Evolutionary conservation across 2,113 vertebrate genomes (phyloP).

Genomic region (Pangasianodon hypophthalmus): DNA sequence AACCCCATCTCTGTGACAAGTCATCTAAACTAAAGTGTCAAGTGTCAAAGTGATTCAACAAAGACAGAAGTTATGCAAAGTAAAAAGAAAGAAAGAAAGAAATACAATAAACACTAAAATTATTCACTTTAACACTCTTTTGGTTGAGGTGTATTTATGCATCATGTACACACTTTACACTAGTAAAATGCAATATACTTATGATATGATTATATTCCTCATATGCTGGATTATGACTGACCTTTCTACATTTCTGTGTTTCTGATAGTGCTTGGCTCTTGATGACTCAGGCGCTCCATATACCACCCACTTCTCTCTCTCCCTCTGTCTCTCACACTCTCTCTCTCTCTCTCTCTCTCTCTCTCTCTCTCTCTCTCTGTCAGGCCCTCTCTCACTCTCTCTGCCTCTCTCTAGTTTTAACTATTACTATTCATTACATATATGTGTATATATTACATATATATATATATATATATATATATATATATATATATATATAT

Average conservation of each 20-base stretch:
- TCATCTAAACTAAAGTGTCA: not conserved
- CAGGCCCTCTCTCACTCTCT: not conserved
- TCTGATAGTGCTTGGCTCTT: not conserved
- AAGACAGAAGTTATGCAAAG: not conserved
- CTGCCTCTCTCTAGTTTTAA: not conserved
- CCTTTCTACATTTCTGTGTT: conserved; percentile 19
- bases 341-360: not conserved
- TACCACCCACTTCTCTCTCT: conserved; percentile 17
- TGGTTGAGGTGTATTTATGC: not conserved
- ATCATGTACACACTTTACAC: not conserved
- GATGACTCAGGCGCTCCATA: conserved; percentile 43
- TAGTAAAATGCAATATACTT: not conserved
- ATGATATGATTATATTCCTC: not conserved
- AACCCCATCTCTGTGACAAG: not conserved
- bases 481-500: too few species aligned
- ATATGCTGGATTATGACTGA: not conserved
- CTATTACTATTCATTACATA: not conserved
- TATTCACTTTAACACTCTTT: not conserved
- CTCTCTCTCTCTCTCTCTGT: not conserved
- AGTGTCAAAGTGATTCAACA: too few species aligned
- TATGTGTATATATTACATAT: not conserved
- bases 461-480: too few species aligned
- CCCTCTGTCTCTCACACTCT: not conserved
- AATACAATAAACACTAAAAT: not conserved
- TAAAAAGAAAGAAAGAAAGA: not conserved